phyloP scores from a whole-genome alignment of 2,797 vertebrate genomes.

The Ibycter americanus region DNA sequence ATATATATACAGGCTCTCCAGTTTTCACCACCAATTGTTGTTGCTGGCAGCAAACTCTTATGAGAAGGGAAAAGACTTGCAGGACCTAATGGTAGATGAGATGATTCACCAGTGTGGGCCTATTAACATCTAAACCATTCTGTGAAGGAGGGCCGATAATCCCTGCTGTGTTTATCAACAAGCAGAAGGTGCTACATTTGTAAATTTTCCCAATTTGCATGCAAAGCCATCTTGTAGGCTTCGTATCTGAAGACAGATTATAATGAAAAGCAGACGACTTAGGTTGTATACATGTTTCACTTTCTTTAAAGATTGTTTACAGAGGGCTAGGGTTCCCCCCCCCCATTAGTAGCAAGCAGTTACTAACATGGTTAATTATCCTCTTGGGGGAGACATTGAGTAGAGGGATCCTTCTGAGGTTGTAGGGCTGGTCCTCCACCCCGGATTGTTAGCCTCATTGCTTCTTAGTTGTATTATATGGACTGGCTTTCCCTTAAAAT shows the following conservation, averaged over 20 bases:
- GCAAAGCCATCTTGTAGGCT: neutral
- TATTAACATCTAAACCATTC: neutral
- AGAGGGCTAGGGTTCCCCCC: fast-evolving
- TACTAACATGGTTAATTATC: neutral
- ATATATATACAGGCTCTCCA: neutral
- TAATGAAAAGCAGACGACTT: neutral
- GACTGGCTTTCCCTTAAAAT: neutral
- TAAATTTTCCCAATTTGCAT: neutral
- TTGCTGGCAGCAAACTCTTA: neutral
- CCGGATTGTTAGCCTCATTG: neutral
- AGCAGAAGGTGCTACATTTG: neutral
- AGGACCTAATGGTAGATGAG: neutral
- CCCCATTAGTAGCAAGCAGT: neutral
- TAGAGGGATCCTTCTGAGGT: neutral
- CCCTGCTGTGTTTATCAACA: neutral
- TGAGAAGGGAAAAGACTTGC: neutral
- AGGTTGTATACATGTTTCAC: neutral
- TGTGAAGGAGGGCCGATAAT: neutral
- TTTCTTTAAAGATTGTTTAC: neutral
- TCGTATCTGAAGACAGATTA: neutral
- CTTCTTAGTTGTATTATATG: neutral
- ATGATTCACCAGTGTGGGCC: neutral
- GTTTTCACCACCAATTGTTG: neutral
- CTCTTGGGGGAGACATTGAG: neutral
- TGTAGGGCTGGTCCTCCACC: neutral